Conservation (phyloP, 2,888 invertebrate species). For the Tipula lateralis region DNA sequence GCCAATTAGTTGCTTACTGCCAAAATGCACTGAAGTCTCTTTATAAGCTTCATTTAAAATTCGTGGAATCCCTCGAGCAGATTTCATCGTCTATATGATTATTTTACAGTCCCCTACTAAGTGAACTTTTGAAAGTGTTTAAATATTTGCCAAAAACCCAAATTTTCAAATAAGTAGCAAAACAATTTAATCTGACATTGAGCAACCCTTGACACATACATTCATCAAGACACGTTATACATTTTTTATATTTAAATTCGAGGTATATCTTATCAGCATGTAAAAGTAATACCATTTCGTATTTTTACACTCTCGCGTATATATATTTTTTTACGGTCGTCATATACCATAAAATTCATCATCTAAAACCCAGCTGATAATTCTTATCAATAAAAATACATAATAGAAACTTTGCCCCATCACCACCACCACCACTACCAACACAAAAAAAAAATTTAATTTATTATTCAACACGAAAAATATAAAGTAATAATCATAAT, state of each 20-base stretch:
- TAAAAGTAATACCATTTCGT: not conserved
- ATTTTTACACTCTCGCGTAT: not conserved
- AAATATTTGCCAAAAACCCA: too few relatives aligned
- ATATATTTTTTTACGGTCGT: not conserved
- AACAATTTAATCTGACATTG: not conserved
- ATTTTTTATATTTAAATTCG: not conserved
- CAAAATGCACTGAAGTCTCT: too few relatives aligned
- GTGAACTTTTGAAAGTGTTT: too few relatives aligned
- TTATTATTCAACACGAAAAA: not conserved
- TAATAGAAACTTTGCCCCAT: not conserved
- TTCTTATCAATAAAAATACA: conserved; percentile 11
- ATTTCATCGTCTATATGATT: too few relatives aligned
- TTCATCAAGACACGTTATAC: not conserved
- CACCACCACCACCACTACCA: not conserved
- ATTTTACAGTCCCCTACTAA: too few relatives aligned
- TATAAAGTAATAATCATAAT: not conserved
- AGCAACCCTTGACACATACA: not conserved
- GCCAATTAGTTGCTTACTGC: too few relatives aligned
- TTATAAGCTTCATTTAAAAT: too few relatives aligned
- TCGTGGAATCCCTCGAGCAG: too few relatives aligned
- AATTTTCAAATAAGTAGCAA: too few relatives aligned
- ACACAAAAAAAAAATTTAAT: not conserved
- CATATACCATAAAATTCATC: not conserved
- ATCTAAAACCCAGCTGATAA: not conserved
- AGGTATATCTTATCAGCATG: not conserved